phyloP scores from a whole-genome alignment of 2,888 invertebrate genomes.

The Andrena flavipes region DNA sequence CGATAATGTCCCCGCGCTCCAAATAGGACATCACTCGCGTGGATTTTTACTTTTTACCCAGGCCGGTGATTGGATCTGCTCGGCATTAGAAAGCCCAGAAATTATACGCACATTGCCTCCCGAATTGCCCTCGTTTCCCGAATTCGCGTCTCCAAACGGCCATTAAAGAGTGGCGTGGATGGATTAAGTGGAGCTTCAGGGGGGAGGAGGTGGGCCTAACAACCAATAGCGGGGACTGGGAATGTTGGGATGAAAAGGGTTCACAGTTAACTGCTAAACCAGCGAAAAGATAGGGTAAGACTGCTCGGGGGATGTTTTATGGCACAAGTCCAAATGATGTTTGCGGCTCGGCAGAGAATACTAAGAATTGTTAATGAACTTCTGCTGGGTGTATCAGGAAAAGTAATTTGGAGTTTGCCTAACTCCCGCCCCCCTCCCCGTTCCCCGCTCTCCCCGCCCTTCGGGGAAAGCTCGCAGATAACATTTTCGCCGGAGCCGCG shows the following conservation, averaged over 20 bases:
- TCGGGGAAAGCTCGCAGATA: background rate
- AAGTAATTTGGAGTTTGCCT: conserved; percentile 46
- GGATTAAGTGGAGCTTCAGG: conserved; percentile 39
- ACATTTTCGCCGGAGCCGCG: background rate
- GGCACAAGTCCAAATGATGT: conserved; percentile 52
- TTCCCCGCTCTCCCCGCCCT: background rate
- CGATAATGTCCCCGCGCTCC: conserved; percentile 56
- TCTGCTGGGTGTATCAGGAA: conserved; percentile 17
- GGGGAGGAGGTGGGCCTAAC: conserved; percentile 53
- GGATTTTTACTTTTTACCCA: background rate
- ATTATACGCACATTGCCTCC: background rate
- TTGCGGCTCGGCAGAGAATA: conserved; percentile 39
- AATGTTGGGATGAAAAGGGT: conserved; percentile 29
- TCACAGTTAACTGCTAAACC: conserved; percentile 58
- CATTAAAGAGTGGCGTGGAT: conserved; percentile 37
- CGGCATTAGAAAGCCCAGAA: background rate
- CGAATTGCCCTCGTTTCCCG: conserved; percentile 11
- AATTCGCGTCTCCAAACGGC: conserved; percentile 36
- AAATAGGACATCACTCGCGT: conserved; percentile 23
- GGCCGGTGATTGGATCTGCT: background rate
- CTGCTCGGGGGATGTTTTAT: conserved; percentile 46
- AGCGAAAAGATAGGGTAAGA: conserved; percentile 49
- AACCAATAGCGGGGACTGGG: conserved; percentile 51
- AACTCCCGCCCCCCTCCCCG: background rate
- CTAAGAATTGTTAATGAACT: conserved; percentile 51